These are phyloP conservation scores for Tigriopus californicus DNA, from an alignment of 2,888 invertebrate genomes.

Conservation along the genomic window DNA sequence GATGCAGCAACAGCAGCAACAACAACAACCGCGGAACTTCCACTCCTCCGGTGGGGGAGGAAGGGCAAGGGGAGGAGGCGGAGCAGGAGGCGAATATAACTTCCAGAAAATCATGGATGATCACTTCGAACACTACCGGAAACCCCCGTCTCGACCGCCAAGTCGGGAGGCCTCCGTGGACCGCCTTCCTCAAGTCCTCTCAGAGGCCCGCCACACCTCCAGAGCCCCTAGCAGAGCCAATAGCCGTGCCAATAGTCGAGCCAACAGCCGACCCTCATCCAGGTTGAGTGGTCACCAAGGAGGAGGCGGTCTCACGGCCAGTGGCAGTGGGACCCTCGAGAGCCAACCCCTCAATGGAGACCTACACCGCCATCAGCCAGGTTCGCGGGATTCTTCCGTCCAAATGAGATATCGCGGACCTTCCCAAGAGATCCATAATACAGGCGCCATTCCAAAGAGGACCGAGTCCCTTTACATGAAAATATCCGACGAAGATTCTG, in stretches of 20 bases:
- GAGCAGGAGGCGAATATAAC: constrained; percentile 22
- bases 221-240: constrained; percentile 19
- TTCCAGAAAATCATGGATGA: constrained; percentile 52
- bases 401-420: constrained; percentile 27
- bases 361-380: background rate
- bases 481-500: constrained; percentile 21
- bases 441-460: constrained; percentile 57
- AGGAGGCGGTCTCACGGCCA: constrained; percentile 9
- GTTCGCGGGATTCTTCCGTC: constrained; percentile 19
- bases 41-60: background rate
- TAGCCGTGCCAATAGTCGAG: background rate
- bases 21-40: background rate
- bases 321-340: constrained; percentile 10
- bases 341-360: background rate
- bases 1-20: constrained; percentile 9
- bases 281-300: background rate
- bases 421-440: constrained; percentile 69
- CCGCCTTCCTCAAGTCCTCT: constrained; percentile 25
- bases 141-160: constrained; percentile 47
- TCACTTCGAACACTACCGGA: constrained; percentile 82
- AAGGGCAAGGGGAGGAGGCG: background rate
- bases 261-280: background rate
- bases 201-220: constrained; percentile 22
- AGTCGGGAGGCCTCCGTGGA: constrained; percentile 27
- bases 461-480: constrained; percentile 70